Evolutionary conservation across 2,797 vertebrate species (phyloP), one percentile per base, ranked within the genome.

Genomic region (Phalloptychus januarius): DNA sequence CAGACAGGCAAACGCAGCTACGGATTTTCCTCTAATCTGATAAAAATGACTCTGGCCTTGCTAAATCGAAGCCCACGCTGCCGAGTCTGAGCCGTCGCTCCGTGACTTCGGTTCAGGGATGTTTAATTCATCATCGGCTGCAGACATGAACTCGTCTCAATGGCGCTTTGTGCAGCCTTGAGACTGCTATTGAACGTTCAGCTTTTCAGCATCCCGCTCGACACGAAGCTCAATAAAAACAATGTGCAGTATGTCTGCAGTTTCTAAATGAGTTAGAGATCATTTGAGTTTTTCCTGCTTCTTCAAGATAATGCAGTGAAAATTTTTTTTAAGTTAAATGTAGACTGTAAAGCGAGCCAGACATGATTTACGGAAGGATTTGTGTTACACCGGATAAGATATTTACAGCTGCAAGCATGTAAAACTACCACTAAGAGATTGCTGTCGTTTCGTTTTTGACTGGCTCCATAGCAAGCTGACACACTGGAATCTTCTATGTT

Each of bases 281-380:
- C 0, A 20, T 79, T 72, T 73, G 2, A 13, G 42, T 20, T 67
- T 71, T 76, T 83, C 76, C 76, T 69, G 23, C 70, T 74, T 54
- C 71, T 76, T 76, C 61, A 28, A 67, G 61, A 77, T 40, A 78
- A 67, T 70, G 36, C 18, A 45, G 20, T n/a, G 67, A 78, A 40
- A 23, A 73, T 83, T 6, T 75, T 78, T 78, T 52, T 56, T 40
- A 80, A 76, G 86, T 86, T 61, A 75, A 63, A 65, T 28, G 72
- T 83, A 78, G 83, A 85, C 69, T 75, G 79, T 74, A 83, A 82
- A 86, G 84, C 91, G 94, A 96, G 96, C 96, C 95, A 95, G 75
- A 90, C 96, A 96, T 90, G 88, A 83, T 87, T 89, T 88, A 93
- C 15, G 12, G 25, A n/a, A 70, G 44, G 20, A 44, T 44, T 50